phyloP scores from a whole-genome alignment of 2,113 vertebrate species.

The Hemiscyllium ocellatum region DNA sequence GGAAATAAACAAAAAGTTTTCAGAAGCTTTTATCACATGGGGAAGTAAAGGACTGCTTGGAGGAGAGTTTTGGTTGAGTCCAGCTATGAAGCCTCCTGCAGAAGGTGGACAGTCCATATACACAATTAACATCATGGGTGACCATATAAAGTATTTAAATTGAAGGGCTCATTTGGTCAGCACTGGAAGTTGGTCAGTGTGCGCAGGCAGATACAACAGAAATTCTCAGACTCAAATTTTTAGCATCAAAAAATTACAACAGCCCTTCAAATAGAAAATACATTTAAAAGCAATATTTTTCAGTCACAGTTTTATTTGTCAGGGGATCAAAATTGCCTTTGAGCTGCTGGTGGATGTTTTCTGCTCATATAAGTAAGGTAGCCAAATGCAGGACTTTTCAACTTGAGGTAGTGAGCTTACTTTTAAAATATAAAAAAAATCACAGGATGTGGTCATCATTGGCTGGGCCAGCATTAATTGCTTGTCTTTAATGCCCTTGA shows the following conservation, averaged over 20 bases:
- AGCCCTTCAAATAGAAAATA: not conserved
- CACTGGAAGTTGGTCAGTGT: not conserved
- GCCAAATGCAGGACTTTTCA: too few relatives aligned
- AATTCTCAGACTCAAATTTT: not conserved
- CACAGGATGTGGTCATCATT: too few relatives aligned
- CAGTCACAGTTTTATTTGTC: not conserved
- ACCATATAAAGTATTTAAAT: too few relatives aligned
- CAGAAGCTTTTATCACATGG: not conserved
- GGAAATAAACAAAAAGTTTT: not conserved
- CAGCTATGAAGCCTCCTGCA: too few relatives aligned
- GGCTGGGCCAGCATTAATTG: too few relatives aligned
- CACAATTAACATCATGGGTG: too few relatives aligned
- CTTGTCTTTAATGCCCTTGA: too few relatives aligned
- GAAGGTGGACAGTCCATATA: too few relatives aligned
- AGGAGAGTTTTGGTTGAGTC: too few relatives aligned
- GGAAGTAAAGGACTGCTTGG: not conserved
- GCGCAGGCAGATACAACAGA: not conserved
- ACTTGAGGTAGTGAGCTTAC: too few relatives aligned
- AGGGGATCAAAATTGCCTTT: not conserved
- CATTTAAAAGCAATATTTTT: not conserved
- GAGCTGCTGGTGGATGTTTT: not conserved
- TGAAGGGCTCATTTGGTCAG: not conserved
- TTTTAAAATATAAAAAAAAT: too few relatives aligned
- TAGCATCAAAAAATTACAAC: not conserved
- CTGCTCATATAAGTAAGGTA: not conserved